Percentiles rank a stretch among this genome's conserved stretches.
Evolutionary conservation across 2,113 vertebrate species (phyloP).

Genomic region (Paedocypris sp.): DNA sequence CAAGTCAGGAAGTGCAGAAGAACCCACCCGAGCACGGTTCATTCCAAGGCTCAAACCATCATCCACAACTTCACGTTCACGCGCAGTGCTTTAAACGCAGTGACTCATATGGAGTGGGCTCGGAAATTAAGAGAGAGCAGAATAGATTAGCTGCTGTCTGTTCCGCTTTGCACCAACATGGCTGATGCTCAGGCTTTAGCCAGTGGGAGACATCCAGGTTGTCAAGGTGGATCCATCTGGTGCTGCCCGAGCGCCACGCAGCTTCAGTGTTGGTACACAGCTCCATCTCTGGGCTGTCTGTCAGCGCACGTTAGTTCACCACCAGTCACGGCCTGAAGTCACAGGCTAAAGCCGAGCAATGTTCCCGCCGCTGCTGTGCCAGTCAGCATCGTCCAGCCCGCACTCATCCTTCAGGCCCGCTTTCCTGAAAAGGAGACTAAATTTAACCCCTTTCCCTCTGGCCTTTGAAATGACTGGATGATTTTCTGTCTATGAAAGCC

Average conservation of each 20-base stretch:
- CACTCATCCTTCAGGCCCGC: background rate
- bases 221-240: constrained; percentile 38
- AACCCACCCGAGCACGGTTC: too few species aligned
- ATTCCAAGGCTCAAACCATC: constrained; percentile 24
- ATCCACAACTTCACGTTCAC: constrained; percentile 6
- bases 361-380: background rate
- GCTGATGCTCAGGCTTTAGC: constrained; percentile 12
- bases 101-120: constrained; percentile 11
- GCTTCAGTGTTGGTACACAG: constrained; percentile 3
- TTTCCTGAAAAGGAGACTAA: constrained; percentile 24
- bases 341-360: constrained; percentile 20
- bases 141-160: constrained; percentile 38
- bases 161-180: constrained; percentile 29
- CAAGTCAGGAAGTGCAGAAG: too few species aligned
- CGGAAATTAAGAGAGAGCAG: constrained; percentile 25
- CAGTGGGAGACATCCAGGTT: constrained; percentile 26
- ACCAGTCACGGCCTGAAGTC: constrained; percentile 9
- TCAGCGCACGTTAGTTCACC: constrained; percentile 33
- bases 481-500: too few species aligned
- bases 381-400: constrained; percentile 4
- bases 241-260: background rate
- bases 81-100: background rate
- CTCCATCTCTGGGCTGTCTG: constrained; percentile 28
- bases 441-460: background rate
- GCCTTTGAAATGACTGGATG: background rate